Base-by-base conservation (phyloP, 64 coral and sea anemone species). In the Pocillopora damicornis region DNA sequence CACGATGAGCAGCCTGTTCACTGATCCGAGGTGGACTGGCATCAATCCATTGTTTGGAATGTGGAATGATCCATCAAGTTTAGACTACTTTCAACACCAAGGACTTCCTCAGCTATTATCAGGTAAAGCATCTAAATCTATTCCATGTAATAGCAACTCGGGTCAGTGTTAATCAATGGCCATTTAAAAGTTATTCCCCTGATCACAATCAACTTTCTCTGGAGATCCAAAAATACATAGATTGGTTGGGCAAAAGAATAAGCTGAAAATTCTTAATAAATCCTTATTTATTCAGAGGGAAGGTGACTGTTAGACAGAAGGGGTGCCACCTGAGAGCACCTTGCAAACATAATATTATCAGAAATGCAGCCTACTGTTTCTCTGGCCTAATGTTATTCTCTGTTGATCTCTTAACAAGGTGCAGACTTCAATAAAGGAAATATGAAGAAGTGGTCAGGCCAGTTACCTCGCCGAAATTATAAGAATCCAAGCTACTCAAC, bases 401-500 rank as follows among this genome's bases (percentile, higher is more conserved):
- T 51, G 42, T 51, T 4, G 7, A 4, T 51, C 7, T 60, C 11
- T 12, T 79, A 58, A 23, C 77, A 37, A 85, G 81, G 64, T 58
- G 20, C 65, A 60, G 63, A 91, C 74, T 88, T 79, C 15, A 75
- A 76, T 37, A 89, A 67, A 63, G 77, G 77, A 36, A 76, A 84
- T 87, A 95, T 93, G 79, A 95, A 92, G 88, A 99, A 95, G 59
- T 99, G 97, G 97, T 94, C 92, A 85, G 97, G 97, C 35, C 97
- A 94, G 35, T 63, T 99, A 15, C 97, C 97, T 69, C 93, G 92
- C 5, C 93, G 97, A 30, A 93, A 95, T 59, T 99, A 99, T 63
- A 99, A 99, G 88, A 99, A 95, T 63, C 93, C 97, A 45, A 99
- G 93, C 58, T 99, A 99, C 69, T 99, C 97, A 59, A 95, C 97